These are phyloP conservation scores for Chrysemys picta DNA, from an alignment of 2,113 vertebrate genomes.

Conservation along the genomic window DNA sequence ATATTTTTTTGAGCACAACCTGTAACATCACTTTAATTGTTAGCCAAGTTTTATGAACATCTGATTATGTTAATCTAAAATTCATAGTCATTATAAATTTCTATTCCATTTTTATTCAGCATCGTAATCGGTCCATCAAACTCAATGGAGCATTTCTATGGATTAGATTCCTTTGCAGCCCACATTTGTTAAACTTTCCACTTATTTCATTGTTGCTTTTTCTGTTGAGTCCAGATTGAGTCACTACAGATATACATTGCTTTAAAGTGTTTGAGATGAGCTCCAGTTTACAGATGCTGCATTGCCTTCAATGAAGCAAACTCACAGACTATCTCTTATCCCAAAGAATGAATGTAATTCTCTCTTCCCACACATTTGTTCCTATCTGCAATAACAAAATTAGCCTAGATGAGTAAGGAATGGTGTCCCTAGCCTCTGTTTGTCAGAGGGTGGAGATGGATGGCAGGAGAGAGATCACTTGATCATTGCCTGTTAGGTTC, in stretches of 20 bases:
- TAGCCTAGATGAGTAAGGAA: no score
- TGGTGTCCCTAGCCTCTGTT: no score
- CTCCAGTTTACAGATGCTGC: neutral
- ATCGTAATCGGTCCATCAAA: slow-evolving; percentile 12
- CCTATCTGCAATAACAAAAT: neutral
- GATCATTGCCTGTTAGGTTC: no score
- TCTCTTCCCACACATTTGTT: neutral
- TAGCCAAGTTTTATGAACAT: neutral
- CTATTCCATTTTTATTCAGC: neutral
- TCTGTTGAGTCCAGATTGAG: slow-evolving; percentile 1
- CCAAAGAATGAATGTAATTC: neutral
- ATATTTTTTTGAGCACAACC: neutral
- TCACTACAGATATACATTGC: neutral
- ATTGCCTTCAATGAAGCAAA: neutral
- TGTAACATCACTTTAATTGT: neutral
- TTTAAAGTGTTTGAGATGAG: neutral
- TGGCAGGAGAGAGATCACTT: no score
- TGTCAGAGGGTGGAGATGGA: no score
- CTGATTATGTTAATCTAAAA: neutral
- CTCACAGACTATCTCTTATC: neutral
- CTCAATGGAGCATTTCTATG: slow-evolving; percentile 5
- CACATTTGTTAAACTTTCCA: slow-evolving; percentile 2
- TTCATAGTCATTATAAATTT: neutral
- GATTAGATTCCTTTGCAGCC: neutral
- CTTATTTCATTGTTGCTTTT: neutral